Conservation (phyloP, 2,113 vertebrate species). For the Scolopax mira region DNA sequence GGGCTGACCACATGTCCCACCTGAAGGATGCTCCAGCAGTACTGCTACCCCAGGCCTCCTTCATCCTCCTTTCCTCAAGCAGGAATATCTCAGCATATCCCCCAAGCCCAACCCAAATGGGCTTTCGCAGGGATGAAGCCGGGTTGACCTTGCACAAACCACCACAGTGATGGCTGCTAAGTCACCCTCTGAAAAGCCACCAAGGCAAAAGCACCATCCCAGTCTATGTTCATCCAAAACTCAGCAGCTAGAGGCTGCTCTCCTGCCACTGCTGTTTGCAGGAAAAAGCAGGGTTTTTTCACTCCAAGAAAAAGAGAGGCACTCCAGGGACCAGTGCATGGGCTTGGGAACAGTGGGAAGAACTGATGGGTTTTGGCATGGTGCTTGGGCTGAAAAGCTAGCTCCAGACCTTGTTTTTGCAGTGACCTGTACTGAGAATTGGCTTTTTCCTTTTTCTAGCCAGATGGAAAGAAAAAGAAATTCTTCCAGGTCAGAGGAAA, state of each 20-base stretch:
- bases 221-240: background rate
- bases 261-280: background rate
- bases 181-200: background rate
- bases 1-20: background rate
- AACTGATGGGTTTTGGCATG: slow-evolving; percentile 12
- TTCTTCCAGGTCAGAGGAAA: slow-evolving; percentile 60
- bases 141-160: background rate
- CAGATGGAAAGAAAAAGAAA: slow-evolving; percentile 54
- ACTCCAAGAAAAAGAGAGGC: background rate
- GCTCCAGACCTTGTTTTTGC: slow-evolving; percentile 28
- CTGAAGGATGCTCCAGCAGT: fast-evolving
- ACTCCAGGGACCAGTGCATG: background rate
- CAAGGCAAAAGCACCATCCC: background rate
- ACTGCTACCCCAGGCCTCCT: background rate
- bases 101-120: fast-evolving
- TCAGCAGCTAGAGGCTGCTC: background rate
- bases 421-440: slow-evolving; percentile 35
- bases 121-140: background rate
- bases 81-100: background rate
- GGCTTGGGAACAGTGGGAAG: fast-evolving
- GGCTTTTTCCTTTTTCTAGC: slow-evolving; percentile 22
- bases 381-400: background rate
- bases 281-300: background rate
- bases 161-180: fast-evolving
- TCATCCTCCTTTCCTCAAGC: background rate